Evolutionary conservation across 2,113 vertebrate genomes (phyloP).

Genomic region (Tapirus terrestris): DNA sequence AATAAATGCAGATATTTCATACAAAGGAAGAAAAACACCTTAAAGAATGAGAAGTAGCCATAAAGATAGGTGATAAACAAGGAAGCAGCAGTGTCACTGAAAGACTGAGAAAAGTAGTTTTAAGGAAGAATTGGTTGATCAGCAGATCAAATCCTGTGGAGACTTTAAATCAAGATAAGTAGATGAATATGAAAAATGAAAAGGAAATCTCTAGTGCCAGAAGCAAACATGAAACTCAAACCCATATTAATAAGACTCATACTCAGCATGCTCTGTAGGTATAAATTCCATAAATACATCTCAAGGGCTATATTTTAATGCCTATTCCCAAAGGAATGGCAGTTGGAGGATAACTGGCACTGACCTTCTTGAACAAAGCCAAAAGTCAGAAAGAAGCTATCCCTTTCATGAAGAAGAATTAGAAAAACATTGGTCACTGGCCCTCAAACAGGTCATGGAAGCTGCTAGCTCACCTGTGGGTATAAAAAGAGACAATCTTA

Average conservation of each 20-base stretch:
- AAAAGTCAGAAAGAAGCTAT: slow-evolving; percentile 5
- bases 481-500: neutral
- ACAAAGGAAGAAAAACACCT: neutral
- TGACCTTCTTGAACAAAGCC: neutral
- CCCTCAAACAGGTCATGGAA: neutral
- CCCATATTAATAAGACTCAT: neutral
- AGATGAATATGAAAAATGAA: neutral
- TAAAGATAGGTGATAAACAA: neutral
- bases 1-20: neutral
- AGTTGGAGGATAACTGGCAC: neutral
- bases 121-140: neutral
- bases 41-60: neutral
- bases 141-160: neutral
- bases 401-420: neutral
- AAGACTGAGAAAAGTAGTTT: neutral
- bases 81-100: neutral
- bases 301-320: neutral
- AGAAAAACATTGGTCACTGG: neutral
- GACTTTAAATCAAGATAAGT: neutral
- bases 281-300: neutral
- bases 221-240: neutral
- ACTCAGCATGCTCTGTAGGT: neutral
- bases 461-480: neutral
- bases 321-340: neutral
- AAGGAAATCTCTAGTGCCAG: neutral